Conservation (phyloP, 2,113 vertebrate genomes). For the Kryptolebias marmoratus region DNA sequence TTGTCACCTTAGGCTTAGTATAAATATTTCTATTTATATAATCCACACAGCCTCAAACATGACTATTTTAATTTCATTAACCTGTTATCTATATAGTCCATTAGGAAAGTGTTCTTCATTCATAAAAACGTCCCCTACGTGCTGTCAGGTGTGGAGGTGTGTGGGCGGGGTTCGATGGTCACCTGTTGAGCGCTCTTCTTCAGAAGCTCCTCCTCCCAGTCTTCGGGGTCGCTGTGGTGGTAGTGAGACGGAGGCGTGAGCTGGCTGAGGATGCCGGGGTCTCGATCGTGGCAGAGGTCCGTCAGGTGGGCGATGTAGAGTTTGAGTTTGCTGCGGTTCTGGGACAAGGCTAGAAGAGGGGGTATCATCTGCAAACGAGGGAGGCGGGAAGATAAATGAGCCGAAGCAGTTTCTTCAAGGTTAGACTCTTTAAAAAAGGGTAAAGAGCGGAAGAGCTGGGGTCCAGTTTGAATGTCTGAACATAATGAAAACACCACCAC, state of each 20-base stretch:
- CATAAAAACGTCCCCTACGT: too few relatives aligned
- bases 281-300: slow-evolving; percentile 91
- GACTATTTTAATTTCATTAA: too few relatives aligned
- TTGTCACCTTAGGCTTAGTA: too few relatives aligned
- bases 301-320: slow-evolving; percentile 97
- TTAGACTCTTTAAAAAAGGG: neutral
- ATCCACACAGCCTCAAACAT: too few relatives aligned
- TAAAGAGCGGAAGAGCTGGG: neutral
- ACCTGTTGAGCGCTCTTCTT: slow-evolving; percentile 90
- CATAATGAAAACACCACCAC: neutral
- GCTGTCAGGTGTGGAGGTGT: too few relatives aligned
- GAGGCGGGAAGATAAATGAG: neutral
- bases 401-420: neutral
- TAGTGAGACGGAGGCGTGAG: slow-evolving; percentile 91
- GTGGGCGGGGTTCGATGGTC: neutral
- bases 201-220: slow-evolving; percentile 91
- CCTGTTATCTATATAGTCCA: too few relatives aligned
- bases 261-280: slow-evolving; percentile 91
- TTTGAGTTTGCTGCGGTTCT: slow-evolving; percentile 96
- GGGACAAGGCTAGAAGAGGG: slow-evolving; percentile 92
- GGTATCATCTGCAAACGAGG: slow-evolving; percentile 87
- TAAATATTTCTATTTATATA: too few relatives aligned
- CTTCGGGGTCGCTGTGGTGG: slow-evolving; percentile 85
- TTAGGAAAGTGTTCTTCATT: too few relatives aligned
- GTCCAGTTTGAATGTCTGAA: neutral